These are phyloP conservation scores for Lepidonotus clava DNA, from an alignment of 2,888 invertebrate genomes.

Conservation along the genomic window DNA sequence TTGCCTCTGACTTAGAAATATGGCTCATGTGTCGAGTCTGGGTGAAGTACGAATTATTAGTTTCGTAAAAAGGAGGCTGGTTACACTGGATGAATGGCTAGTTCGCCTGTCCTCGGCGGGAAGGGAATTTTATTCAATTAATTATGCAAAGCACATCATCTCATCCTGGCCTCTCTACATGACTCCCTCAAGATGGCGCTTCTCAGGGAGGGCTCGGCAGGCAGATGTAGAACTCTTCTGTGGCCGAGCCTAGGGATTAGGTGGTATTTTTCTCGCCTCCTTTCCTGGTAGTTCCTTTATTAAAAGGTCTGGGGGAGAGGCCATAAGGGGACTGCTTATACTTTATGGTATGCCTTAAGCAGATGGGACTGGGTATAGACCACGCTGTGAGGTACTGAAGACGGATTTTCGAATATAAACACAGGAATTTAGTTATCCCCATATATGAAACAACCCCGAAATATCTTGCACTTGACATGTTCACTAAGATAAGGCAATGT, in stretches of 20 bases:
- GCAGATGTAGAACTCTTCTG: slow-evolving; percentile 35
- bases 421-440: no score
- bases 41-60: no score
- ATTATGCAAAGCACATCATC: slow-evolving; percentile 44
- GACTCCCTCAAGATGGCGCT: neutral
- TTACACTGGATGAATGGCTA: slow-evolving; percentile 14
- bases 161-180: slow-evolving; percentile 1
- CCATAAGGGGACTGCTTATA: neutral
- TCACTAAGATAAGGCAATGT: no score
- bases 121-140: slow-evolving; percentile 40
- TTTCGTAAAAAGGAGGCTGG: neutral
- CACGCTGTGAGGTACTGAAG: no score
- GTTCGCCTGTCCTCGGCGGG: neutral
- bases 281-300: no score
- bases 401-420: no score
- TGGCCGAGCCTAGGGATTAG: neutral
- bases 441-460: no score
- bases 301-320: neutral
- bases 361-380: no score
- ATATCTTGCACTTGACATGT: no score
- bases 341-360: no score
- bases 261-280: neutral
- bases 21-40: no score
- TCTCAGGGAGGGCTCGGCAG: neutral
- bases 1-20: no score